Percentiles rank a stretch among this genome's conserved stretches.
phyloP scores from a whole-genome alignment of 2,113 vertebrate species.

The Mobula birostris region DNA sequence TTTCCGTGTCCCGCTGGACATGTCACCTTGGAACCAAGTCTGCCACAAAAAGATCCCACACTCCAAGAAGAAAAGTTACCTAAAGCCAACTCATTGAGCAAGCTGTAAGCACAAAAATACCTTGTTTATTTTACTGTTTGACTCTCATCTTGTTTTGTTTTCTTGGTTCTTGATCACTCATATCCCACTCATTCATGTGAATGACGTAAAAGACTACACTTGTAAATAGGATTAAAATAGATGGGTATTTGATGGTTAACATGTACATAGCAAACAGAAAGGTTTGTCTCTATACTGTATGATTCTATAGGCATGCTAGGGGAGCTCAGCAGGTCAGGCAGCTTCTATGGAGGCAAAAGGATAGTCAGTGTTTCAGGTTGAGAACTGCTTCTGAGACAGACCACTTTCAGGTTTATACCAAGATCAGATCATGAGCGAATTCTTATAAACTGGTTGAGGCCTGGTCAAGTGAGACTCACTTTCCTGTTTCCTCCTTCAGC shows the following conservation, averaged over 20 bases:
- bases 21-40: background rate
- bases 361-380: too few species aligned
- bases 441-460: background rate
- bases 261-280: background rate
- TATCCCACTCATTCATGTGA: background rate
- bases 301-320: too few species aligned
- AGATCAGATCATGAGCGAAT: background rate
- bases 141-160: background rate
- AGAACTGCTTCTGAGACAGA: too few species aligned
- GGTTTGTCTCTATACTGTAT: too few species aligned
- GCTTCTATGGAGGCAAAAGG: too few species aligned
- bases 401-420: too few species aligned
- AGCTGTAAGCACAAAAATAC: background rate
- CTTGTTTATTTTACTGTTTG: background rate
- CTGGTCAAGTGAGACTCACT: background rate
- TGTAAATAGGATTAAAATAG: too few species aligned
- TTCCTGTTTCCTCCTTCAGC: background rate
- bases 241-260: too few species aligned
- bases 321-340: too few species aligned
- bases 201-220: too few species aligned
- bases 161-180: background rate
- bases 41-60: background rate
- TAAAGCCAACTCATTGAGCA: background rate
- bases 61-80: background rate
- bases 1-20: background rate